phyloP scores from a whole-genome alignment of 35 echinoderm and acorn worm species.

The Acanthaster planci region DNA sequence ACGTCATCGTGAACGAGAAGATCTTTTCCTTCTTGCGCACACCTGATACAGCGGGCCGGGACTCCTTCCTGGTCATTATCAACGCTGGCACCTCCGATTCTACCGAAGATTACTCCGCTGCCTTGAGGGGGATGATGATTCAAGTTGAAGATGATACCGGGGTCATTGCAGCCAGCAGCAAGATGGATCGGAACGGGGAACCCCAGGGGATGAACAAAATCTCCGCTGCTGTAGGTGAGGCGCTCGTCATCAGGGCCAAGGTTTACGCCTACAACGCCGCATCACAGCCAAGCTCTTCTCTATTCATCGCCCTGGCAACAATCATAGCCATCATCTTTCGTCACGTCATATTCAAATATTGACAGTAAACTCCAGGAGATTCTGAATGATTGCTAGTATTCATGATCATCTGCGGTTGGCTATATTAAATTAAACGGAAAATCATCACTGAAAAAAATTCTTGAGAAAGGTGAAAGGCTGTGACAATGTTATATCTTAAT shows the following conservation, averaged over 20 bases:
- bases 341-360: not conserved
- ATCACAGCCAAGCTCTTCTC: not conserved
- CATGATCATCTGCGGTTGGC: too few relatives aligned
- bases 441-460: too few relatives aligned
- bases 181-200: constrained; percentile 46
- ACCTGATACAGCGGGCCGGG: constrained; percentile 12
- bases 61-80: constrained; percentile 67
- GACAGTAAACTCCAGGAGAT: too few relatives aligned
- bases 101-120: constrained; percentile 38
- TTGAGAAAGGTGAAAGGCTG: too few relatives aligned
- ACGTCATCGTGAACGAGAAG: constrained; percentile 62
- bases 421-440: too few relatives aligned
- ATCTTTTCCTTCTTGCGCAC: constrained; percentile 87
- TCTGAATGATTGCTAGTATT: too few relatives aligned
- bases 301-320: not conserved
- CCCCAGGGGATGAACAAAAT: constrained; percentile 13
- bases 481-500: too few relatives aligned
- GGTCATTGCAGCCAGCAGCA: constrained; percentile 57
- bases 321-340: not conserved
- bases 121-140: constrained; percentile 10
- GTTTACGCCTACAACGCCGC: constrained; percentile 55
- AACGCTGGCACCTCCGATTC: constrained; percentile 59
- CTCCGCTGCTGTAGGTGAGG: constrained; percentile 33
- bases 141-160: not conserved
- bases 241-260: constrained; percentile 9